Evolutionary conservation across 1,140 invertebrate species (phyloP), one percentile per base, ranked within the genome.

Genomic region (Zaprionus gabonicus): DNA sequence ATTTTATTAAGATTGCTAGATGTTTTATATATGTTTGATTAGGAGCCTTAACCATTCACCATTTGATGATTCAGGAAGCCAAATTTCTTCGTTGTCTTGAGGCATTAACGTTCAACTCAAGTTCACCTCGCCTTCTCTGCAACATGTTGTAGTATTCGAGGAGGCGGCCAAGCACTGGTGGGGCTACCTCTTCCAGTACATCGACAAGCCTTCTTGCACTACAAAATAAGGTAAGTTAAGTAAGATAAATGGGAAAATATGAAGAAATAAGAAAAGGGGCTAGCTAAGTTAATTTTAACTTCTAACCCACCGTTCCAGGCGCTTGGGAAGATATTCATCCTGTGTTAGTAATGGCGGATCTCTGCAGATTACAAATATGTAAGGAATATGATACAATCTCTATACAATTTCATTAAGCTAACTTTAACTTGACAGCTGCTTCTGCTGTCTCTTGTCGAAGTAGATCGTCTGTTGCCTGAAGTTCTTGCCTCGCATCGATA

Each of bases 261-360:
- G 17, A 23, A 23, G 23, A 23, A 0, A 9, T 9, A 20, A 3
- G 3, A 3, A 46, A 10, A 20, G 6, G 20, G 10, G 31, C 3
- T 7, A n/a, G 15, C 15, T 38, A n/a, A 4, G 36, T 13, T 0
- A 15, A 41, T 0, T 15, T 4, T 5, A 41, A 0, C 4, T n/a
- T 41, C 5, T 4, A 12, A 72, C 71, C 0, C 56, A 72, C 71
- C 64, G 46, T 25, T 25, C 17, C 27, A 73, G 20, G 12, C 71
- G 64, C 2, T 10, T 27, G 3, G 56, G 71, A 6, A 73, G 15
- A 27, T 68, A 68, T 23, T 53, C 64, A 2, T 27, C 10, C 25
- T 23, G 64, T 2, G 56, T 5, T 12, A 60, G n/a, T 0, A 6
- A 3, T 1, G 25, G 15, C 41, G 2, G 31, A 36, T 67, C 15